Percentiles rank a stretch among this genome's conserved stretches.
phyloP scores from a whole-genome alignment of 2,113 vertebrate species.

The Notothenia coriiceps region DNA sequence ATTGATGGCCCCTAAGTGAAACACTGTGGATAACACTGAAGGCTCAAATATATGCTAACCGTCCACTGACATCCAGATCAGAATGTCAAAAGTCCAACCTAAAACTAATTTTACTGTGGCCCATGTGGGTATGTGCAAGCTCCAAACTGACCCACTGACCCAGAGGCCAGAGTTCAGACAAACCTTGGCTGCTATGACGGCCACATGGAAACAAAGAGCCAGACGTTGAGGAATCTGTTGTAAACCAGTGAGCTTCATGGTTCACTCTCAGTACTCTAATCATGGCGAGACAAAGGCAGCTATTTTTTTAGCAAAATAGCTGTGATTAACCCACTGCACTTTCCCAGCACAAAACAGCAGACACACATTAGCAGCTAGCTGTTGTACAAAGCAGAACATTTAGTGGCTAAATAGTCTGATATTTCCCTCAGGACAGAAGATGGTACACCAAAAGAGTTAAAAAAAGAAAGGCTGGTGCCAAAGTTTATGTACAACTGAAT shows the following conservation, averaged over 20 bases:
- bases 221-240: not conserved
- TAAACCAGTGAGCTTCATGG: not conserved
- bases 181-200: not conserved
- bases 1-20: too few species aligned
- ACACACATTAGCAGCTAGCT: not conserved
- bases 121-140: too few species aligned
- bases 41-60: too few species aligned
- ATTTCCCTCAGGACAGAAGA: not conserved
- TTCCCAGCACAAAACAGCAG: not conserved
- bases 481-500: not conserved
- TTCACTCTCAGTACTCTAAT: not conserved
- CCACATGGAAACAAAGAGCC: not conserved
- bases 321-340: not conserved
- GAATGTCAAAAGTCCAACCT: too few species aligned
- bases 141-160: too few species aligned
- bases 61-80: too few species aligned
- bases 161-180: too few species aligned
- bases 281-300: not conserved
- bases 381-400: not conserved
- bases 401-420: not conserved
- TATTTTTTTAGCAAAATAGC: not conserved
- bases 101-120: too few species aligned
- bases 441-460: not conserved
- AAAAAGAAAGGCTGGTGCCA: not conserved
- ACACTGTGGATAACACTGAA: too few species aligned